These are phyloP conservation scores for Amazona ochrocephala DNA, from an alignment of 2,797 vertebrate genomes.

Conservation along the genomic window DNA sequence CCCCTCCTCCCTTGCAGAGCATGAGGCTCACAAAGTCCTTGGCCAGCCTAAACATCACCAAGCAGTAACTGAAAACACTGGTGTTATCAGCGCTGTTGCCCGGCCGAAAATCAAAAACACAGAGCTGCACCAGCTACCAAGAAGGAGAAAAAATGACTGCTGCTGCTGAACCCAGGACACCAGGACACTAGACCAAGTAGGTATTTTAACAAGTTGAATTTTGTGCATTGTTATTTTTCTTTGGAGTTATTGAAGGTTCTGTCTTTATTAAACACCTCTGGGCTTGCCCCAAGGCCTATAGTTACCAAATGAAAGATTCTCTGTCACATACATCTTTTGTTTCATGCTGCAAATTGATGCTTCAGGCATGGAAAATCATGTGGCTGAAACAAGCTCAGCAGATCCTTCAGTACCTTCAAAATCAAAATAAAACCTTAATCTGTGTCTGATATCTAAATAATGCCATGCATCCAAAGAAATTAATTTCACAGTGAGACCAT, in stretches of 20 bases:
- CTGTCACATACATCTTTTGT: neutral
- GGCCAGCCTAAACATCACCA: no score
- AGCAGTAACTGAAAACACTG: no score
- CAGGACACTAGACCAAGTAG: neutral
- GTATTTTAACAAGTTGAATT: neutral
- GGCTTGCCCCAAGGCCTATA: neutral
- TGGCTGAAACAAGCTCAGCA: neutral
- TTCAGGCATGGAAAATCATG: neutral
- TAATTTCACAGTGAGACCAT: neutral
- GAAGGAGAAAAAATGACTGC: no score
- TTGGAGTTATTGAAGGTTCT: neutral
- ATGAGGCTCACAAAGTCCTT: no score
- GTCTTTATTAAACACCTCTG: neutral
- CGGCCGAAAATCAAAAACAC: no score
- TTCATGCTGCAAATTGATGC: neutral
- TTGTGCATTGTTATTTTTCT: neutral
- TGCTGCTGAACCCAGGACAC: no score
- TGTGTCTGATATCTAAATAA: neutral
- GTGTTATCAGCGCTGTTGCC: no score
- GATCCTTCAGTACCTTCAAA: neutral
- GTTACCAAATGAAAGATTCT: neutral
- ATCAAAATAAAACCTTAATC: neutral
- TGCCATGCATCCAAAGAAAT: neutral
- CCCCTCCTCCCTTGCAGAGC: no score
- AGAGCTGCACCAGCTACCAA: no score